Evolutionary conservation across 1,140 invertebrate genomes (phyloP), one percentile per base, ranked within the genome.

Genomic region (Drosophila micromelanica): DNA sequence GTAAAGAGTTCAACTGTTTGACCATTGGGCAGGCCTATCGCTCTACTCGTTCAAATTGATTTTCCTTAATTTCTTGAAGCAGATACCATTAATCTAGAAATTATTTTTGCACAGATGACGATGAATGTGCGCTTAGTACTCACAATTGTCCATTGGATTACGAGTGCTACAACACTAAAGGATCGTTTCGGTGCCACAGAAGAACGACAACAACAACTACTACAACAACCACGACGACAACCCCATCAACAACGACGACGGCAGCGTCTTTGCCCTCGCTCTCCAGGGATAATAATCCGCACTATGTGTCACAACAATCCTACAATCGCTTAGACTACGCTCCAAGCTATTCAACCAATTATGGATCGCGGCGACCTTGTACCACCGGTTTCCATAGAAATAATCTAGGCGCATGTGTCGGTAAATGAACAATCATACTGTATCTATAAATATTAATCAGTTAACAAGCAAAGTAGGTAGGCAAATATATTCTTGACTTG

Each of bases 51-150:
- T 32, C 30, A 0, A 32, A 32, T 7, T 32, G 5, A 32, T 7
- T 7, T 32, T 17, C 17, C 1, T 17, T 6, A 32, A 8, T 43
- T 17, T 15, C n/a, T 17, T 45, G 17, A 17, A 17, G n/a, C 17
- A 17, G 17, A 17, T 1, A 2, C 1, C 2, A 17, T 17, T 17
- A 1, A 17, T 1, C 17, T 17, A 17, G 17, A 17, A 20, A 46
- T 23, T 13, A 12, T 55, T 35, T 30, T 5, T 65, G 13, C 8
- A 12, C 62, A 97, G 98, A 99, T 92, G 96, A 99, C 76, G 96
- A 99, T 92, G 98, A 99, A 92, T 99, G 98, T 89, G 74, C 92
- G 0, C 92, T 97, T 2, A 95, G 95, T 5, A 96, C 95, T 0
- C 95, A 99, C 90, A 96, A 97, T 80, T 99, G 98, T 89, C 95